Conservation (phyloP, 2,888 invertebrate genomes). For the Euzetes globulus region DNA sequence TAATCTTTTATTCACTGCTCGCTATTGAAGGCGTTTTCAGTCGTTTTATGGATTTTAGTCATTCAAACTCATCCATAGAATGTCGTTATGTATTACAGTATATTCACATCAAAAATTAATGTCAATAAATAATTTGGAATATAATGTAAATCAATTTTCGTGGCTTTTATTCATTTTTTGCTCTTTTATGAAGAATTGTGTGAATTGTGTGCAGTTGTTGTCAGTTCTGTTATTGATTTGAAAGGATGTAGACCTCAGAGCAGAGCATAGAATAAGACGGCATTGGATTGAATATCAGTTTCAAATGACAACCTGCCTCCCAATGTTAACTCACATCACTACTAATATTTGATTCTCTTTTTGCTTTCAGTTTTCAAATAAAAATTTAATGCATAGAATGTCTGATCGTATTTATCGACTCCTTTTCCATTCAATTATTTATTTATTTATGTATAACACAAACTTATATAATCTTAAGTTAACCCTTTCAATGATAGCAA, state of each 20-base stretch:
- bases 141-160: constrained; percentile 15
- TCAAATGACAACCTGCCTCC: constrained; percentile 25
- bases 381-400: constrained; percentile 25
- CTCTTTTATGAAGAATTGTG: background rate
- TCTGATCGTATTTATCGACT: constrained; percentile 17
- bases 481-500: no score
- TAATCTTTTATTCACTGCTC: background rate
- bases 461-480: background rate
- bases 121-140: constrained; percentile 21
- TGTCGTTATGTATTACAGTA: background rate
- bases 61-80: background rate
- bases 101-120: background rate
- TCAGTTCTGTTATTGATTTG: constrained; percentile 19
- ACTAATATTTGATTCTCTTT: constrained; percentile 7
- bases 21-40: background rate
- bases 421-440: constrained; percentile 14
- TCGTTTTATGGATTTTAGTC: background rate
- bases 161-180: background rate
- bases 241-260: constrained; percentile 6
- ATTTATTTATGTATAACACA: constrained; percentile 12
- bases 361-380: background rate
- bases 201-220: background rate
- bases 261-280: background rate
- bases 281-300: constrained; percentile 9
- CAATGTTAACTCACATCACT: background rate